Percentiles rank a stretch among this genome's conserved stretches.
Conservation (phyloP, 2,797 vertebrate genomes). For the Myotis myotis region DNA sequence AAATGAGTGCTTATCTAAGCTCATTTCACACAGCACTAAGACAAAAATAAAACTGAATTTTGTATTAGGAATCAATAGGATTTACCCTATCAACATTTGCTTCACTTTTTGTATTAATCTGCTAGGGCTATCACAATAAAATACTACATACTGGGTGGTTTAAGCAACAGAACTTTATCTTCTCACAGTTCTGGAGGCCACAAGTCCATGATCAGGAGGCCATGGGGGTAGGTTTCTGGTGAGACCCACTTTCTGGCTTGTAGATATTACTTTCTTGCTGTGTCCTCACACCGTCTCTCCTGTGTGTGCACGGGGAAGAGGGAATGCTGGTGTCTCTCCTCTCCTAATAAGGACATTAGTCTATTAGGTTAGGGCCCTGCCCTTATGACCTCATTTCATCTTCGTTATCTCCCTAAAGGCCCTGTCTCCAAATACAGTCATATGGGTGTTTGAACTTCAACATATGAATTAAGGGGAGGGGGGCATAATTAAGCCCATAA, state of each 20-base stretch:
- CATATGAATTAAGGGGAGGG: neutral
- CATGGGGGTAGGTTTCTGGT: neutral
- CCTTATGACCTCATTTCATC: neutral
- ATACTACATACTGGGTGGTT: neutral
- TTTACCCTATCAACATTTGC: neutral
- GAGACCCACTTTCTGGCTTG: neutral
- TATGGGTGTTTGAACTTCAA: neutral
- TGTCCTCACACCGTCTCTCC: neutral
- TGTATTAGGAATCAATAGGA: neutral
- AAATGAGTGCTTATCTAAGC: neutral
- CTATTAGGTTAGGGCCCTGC: neutral
- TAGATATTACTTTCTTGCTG: neutral
- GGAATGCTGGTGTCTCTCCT: neutral
- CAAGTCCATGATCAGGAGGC: neutral
- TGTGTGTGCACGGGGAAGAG: neutral
- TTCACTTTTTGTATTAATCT: neutral
- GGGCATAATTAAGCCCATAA: neutral
- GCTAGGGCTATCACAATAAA: neutral
- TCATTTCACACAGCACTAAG: neutral
- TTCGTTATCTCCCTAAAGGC: neutral
- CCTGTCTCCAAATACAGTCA: neutral
- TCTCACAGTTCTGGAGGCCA: neutral
- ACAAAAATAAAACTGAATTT: constrained; percentile 8
- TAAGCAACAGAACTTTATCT: neutral
- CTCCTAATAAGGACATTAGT: neutral